phyloP scores from a whole-genome alignment of 1,140 invertebrate species.

The Rhyzopertha dominica region DNA sequence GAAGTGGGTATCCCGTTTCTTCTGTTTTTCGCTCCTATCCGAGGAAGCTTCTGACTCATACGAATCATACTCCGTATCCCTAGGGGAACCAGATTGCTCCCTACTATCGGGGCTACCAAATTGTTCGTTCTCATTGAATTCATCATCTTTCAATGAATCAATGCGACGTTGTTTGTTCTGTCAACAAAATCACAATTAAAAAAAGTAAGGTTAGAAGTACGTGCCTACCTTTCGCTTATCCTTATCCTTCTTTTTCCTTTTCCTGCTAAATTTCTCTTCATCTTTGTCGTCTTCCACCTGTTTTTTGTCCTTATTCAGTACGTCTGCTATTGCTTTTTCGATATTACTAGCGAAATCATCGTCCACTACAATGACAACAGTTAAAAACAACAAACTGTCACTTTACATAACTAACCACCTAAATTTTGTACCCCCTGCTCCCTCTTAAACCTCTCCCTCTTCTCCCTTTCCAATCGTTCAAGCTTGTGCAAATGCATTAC shows the following conservation, averaged over 20 bases:
- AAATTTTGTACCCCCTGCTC: constrained; percentile 24
- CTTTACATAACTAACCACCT: constrained; percentile 2
- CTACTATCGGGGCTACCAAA: constrained; percentile 57
- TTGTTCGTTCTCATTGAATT: constrained; percentile 73
- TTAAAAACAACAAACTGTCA: constrained; percentile 10
- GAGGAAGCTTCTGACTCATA: constrained; percentile 33
- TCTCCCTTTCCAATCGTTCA: constrained; percentile 38
- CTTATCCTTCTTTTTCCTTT: constrained; percentile 45
- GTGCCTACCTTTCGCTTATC: constrained; percentile 18
- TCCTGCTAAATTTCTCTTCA: constrained; percentile 43
- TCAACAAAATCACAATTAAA: constrained; percentile 12
- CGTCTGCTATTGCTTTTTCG: constrained; percentile 68
- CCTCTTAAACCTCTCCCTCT: constrained; percentile 33
- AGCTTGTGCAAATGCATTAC: constrained; percentile 41
- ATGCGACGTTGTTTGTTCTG: constrained; percentile 46
- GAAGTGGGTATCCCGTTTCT: constrained; percentile 25
- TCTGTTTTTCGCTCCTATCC: constrained; percentile 23
- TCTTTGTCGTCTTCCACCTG: constrained; percentile 43
- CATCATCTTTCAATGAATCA: constrained; percentile 48
- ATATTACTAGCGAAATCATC: constrained; percentile 73
- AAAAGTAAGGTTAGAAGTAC: too few species aligned
- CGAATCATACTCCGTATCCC: constrained; percentile 32
- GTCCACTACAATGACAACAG: constrained; percentile 41
- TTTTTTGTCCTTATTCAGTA: constrained; percentile 49
- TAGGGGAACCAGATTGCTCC: constrained; percentile 9